Evolutionary conservation across 2,113 vertebrate genomes (phyloP), one percentile per base, ranked within the genome.

Genomic region (Romanogobio albipinnatus): DNA sequence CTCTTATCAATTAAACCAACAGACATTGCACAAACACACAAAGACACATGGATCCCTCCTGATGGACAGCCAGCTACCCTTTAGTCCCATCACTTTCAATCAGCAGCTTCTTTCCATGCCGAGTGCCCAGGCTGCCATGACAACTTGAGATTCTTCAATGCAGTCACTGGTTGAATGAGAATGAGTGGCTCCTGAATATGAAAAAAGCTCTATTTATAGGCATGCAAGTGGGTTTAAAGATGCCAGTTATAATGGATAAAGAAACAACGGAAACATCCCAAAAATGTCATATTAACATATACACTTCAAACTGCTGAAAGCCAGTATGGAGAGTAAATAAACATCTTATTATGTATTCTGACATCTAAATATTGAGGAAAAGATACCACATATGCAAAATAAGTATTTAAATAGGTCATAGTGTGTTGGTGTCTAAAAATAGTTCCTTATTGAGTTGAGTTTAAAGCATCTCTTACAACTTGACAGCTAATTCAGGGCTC

Each of bases 71-170:
- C 79, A 33, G 47, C 39, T 29, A 22, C 87, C 64, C 58, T 76
- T 85, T 86, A 88, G 86, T 87, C 86, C 82, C 70, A 86, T 89
- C 87, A 85, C 86, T 88, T 85, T 86, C 81, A 84, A 90, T 90
- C 86, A 89, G 59, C 6, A 53, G 66, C 59, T 78, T 22, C 70
- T 91, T 86, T 84, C 88, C 45, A 86, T 84, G 83, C 62, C 19
- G 29, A 85, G 85, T 75, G 87, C 71, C 77, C 81, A 70, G 76
- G 88, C 88, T 91, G 88, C 88, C 89, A 89, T 89, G 92, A 90
- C 87, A 87, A 86, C 81, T 8, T 53, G 70, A 61, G 78, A 58
- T 26, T 81, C 51, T 47, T 77, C 86, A 81, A 86, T 74, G 86
- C 83, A 85, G 87, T 86, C 29, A 45, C 22, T 59, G 85, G 62